Conservation (phyloP, 2,888 invertebrate species). For the Drosophila pullipes region DNA sequence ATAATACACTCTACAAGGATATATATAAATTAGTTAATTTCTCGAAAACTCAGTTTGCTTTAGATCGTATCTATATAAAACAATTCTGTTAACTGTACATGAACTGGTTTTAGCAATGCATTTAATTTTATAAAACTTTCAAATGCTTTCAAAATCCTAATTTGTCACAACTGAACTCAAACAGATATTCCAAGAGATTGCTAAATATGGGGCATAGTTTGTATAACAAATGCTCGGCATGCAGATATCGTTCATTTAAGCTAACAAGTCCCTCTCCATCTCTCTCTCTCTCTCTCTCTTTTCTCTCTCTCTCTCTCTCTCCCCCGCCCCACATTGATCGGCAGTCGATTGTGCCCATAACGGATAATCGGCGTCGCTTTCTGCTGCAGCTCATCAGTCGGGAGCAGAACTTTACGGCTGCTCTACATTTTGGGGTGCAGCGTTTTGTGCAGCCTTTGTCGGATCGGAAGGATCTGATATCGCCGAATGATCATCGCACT, state of each 20-base stretch:
- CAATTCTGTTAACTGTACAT: neutral
- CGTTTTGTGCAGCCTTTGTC: constrained; percentile 91
- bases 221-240: neutral
- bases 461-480: constrained; percentile 91
- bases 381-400: constrained; percentile 91
- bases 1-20: neutral
- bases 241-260: constrained; percentile 5
- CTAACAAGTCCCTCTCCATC: constrained; percentile 7
- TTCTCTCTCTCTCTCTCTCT: neutral
- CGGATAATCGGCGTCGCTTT: constrained; percentile 89
- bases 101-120: no score
- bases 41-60: neutral
- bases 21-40: neutral
- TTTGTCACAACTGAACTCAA: neutral
- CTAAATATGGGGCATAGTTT: neutral
- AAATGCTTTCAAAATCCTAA: neutral
- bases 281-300: neutral
- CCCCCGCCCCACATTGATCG: neutral
- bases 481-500: constrained; percentile 91
- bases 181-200: neutral
- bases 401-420: constrained; percentile 92
- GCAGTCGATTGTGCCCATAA: constrained; percentile 85
- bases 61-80: neutral
- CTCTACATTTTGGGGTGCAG: constrained; percentile 91
- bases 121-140: neutral